These are phyloP conservation scores for Lepidostoma basale DNA, from an alignment of 1,140 invertebrate species.

Conservation along the genomic window DNA sequence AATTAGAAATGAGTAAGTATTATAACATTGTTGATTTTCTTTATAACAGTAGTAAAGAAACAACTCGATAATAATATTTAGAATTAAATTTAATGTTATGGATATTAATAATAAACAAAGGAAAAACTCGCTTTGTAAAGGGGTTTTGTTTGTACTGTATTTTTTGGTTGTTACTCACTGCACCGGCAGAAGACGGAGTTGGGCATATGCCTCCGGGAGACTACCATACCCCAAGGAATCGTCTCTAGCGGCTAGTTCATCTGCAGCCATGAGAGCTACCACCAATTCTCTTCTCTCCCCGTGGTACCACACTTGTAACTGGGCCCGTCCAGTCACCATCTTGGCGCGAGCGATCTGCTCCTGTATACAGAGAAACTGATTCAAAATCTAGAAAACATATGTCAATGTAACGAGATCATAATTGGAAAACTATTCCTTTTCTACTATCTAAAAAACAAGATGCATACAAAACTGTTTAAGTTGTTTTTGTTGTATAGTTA, in stretches of 20 bases:
- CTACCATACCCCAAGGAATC: slow-evolving; percentile 75
- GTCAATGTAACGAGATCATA: too few relatives aligned
- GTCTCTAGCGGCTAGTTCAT: slow-evolving; percentile 78
- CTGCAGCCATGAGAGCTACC: slow-evolving; percentile 81
- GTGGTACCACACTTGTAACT: slow-evolving; percentile 87
- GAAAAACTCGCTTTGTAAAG: too few relatives aligned
- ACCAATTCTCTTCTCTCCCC: slow-evolving; percentile 80
- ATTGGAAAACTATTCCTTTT: too few relatives aligned
- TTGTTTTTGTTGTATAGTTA: too few relatives aligned
- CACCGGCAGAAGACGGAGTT: slow-evolving; percentile 76
- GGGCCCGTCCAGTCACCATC: slow-evolving; percentile 75
- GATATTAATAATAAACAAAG: too few relatives aligned
- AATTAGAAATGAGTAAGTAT: too few relatives aligned
- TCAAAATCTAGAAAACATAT: too few relatives aligned
- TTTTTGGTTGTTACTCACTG: slow-evolving; percentile 71
- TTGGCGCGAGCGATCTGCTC: slow-evolving; percentile 77
- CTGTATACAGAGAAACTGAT: slow-evolving; percentile 49
- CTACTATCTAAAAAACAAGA: too few relatives aligned
- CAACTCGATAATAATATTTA: background rate
- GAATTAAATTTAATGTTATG: background rate
- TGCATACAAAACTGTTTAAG: too few relatives aligned
- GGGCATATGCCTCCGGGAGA: slow-evolving; percentile 81
- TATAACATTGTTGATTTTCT: too few relatives aligned
- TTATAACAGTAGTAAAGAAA: background rate
- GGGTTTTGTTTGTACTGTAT: too few relatives aligned